Base-by-base conservation (phyloP, 2,797 vertebrate species). In the Momotus momota region DNA sequence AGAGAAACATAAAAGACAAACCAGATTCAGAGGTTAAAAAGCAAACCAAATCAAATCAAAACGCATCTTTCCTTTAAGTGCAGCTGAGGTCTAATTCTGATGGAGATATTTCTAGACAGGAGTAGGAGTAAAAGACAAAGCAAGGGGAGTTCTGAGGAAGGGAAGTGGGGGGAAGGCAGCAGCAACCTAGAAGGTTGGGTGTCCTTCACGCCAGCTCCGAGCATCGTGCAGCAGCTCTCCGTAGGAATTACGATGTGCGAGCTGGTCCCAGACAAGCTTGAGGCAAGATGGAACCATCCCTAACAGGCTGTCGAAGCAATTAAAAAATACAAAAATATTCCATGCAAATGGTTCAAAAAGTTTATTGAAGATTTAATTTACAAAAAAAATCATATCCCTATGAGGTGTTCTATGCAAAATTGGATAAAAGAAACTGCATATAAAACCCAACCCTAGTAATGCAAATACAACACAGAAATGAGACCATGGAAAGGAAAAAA, bases 301-400 rank as follows among this genome's bases (percentile, higher is more conserved):
- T 10, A 49, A 54, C 25, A 64, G 61, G 26, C 38, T 40, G 43
- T 33, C 60, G 81, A 66, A 90, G 75, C 18, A 17, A 70, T 61
- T 69, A 38, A 31, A 89, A 65, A n/a, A 46, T 6, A 66, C 54
- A 71, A 22, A 86, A 78, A 25, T 27, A 85, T 33, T 40, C 88
- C 77, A 54, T 83, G 89, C 84, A 96, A 94, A 83, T 95, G 97
- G 97, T 96, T 98, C 96, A 73, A 97, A 98, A 97, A 96, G 77
- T 98, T 98, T 98, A 98, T 98, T 97, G 98, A 98, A 97, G 96
- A 97, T 94, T 98, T 98, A 98, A 98, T 98, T 98, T 95, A 98
- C 96, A 98, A 98, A 97, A 98, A 98, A 97, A 98, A 98, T 98
- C 98, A 97, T 96, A 98, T 97, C 95, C 95, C 94, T 97, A 98